These are phyloP conservation scores for Erythrolamprus reginae DNA, from an alignment of 2,113 vertebrate species.

Conservation along the genomic window DNA sequence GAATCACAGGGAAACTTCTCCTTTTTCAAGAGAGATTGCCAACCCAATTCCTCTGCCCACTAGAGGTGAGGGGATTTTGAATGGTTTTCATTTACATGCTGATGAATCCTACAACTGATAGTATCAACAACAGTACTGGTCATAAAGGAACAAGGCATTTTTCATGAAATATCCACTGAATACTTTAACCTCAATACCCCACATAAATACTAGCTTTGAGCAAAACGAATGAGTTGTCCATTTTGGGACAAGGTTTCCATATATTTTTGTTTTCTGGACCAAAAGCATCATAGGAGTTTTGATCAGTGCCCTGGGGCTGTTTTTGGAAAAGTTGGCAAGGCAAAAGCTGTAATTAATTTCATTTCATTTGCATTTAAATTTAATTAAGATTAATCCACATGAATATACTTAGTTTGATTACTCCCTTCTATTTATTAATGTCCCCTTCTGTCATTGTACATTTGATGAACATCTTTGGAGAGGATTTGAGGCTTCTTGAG, in stretches of 20 bases:
- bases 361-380: neutral
- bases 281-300: neutral
- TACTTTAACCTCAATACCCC: neutral
- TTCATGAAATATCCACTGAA: neutral
- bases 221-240: neutral
- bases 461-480: neutral
- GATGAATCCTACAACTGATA: neutral
- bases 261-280: neutral
- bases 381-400: neutral
- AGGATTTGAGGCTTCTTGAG: neutral
- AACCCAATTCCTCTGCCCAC: neutral
- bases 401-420: neutral
- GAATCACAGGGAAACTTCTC: neutral
- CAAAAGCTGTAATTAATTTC: neutral
- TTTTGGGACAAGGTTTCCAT: neutral
- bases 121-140: neutral
- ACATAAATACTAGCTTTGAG: neutral
- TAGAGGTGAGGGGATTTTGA: neutral
- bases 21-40: neutral
- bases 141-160: neutral
- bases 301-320: neutral
- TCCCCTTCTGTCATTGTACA: neutral
- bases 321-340: neutral
- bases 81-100: neutral
- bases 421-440: neutral